Conservation (phyloP, 2,113 vertebrate genomes). For the Sprattus sprattus region DNA sequence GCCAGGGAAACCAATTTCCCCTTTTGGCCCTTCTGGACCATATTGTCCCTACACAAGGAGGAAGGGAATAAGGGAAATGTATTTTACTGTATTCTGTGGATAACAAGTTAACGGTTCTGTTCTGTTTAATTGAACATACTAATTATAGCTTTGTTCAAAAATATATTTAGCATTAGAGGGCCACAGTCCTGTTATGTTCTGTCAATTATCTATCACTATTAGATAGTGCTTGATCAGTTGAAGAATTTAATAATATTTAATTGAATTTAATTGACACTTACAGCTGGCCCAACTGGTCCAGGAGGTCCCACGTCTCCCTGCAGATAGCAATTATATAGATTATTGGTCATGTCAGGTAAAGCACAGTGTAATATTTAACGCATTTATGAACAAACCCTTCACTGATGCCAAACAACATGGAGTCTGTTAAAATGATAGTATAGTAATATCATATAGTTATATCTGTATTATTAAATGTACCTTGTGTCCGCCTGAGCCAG, state of each 20-base stretch:
- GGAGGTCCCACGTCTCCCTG: slow-evolving; percentile 68
- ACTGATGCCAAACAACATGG: not conserved
- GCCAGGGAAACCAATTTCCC: slow-evolving; percentile 93
- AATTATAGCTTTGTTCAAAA: not conserved
- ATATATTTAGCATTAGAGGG: not conserved
- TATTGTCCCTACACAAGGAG: slow-evolving; percentile 71
- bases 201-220: not conserved
- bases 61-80: not conserved
- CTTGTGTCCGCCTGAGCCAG: slow-evolving; percentile 55
- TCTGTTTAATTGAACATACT: too few relatives aligned
- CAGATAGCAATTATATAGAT: slow-evolving; percentile 9
- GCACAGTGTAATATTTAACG: not conserved
- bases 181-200: not conserved
- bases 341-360: not conserved
- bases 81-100: not conserved
- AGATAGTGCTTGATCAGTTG: not conserved
- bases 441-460: not conserved
- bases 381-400: not conserved
- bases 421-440: not conserved
- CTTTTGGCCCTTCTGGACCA: slow-evolving; percentile 81
- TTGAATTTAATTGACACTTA: slow-evolving; percentile 44
- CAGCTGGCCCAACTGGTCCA: slow-evolving; percentile 69
- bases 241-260: not conserved
- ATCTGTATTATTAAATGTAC: slow-evolving; percentile 40
- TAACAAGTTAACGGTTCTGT: not conserved